phyloP scores from a whole-genome alignment of 2,113 vertebrate genomes.

The Tetrax tetrax region DNA sequence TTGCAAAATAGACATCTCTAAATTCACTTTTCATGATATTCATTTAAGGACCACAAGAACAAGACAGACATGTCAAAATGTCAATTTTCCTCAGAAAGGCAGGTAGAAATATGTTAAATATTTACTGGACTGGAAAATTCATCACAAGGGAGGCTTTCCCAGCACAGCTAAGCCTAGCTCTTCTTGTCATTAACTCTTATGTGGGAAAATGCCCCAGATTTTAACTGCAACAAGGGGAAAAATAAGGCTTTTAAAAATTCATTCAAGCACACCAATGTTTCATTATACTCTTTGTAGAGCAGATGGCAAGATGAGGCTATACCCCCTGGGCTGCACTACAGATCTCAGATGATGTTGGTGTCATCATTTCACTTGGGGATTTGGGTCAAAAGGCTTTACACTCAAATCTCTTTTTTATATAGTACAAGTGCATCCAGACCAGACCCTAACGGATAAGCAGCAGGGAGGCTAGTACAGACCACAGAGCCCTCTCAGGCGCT shows the following conservation, averaged over 20 bases:
- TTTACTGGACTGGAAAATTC: conserved; percentile 18
- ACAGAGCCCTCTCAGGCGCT: conserved; percentile 42
- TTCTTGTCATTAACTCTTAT: neutral
- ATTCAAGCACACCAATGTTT: conserved; percentile 26
- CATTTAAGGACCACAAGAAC: neutral
- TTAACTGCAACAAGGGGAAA: neutral
- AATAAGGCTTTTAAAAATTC: conserved; percentile 43
- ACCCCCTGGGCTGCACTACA: neutral
- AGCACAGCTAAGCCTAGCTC: neutral
- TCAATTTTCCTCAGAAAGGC: neutral
- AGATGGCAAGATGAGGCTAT: conserved; percentile 52
- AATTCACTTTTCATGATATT: neutral
- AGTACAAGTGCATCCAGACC: conserved; percentile 15
- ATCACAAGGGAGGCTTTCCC: neutral
- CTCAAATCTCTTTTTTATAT: conserved; percentile 47
- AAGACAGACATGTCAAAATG: neutral
- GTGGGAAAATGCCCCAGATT: conserved; percentile 32
- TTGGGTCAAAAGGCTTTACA: conserved; percentile 66
- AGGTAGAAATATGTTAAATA: neutral
- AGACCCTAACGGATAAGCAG: conserved; percentile 19
- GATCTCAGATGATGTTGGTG: conserved; percentile 30
- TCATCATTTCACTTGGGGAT: conserved; percentile 48
- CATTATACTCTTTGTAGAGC: conserved; percentile 20
- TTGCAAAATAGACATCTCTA: neutral
- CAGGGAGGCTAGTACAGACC: neutral